These are phyloP conservation scores for Mungos mungo DNA, from an alignment of 2,113 vertebrate genomes.

Conservation along the genomic window DNA sequence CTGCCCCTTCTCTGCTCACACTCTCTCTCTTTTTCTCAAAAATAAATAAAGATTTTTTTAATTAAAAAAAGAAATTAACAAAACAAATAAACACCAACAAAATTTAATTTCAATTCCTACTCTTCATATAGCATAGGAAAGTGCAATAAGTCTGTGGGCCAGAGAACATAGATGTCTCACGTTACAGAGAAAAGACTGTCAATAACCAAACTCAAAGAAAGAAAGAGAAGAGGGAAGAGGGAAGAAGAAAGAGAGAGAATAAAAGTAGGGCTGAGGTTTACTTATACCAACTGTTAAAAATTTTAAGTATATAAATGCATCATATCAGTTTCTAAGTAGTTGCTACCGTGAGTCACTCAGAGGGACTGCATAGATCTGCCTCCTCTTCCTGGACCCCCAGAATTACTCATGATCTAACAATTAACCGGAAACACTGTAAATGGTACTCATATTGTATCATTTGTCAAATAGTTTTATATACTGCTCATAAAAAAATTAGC, in stretches of 20 bases:
- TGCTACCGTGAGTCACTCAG: background rate
- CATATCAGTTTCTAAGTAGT: background rate
- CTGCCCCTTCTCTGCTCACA: background rate
- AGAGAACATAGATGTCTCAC: background rate
- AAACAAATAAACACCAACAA: background rate
- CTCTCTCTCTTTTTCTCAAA: too few relatives aligned
- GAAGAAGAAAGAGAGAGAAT: background rate
- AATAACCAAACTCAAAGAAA: background rate
- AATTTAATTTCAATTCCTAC: background rate
- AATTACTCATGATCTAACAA: background rate
- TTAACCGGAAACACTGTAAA: background rate
- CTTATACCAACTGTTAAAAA: background rate
- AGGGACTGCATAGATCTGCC: background rate
- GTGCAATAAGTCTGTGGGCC: background rate
- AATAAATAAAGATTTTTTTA: too few relatives aligned
- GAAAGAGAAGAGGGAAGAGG: background rate
- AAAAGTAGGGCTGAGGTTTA: background rate
- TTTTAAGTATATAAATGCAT: background rate
- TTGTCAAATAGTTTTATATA: background rate
- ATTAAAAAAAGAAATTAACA: background rate
- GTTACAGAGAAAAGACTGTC: background rate
- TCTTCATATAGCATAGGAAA: background rate
- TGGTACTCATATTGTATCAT: background rate
- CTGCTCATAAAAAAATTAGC: background rate
- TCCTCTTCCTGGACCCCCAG: background rate